Base-by-base conservation (phyloP, 37 sponge, comb jelly and placozoan species). In the Ianthella basta region DNA sequence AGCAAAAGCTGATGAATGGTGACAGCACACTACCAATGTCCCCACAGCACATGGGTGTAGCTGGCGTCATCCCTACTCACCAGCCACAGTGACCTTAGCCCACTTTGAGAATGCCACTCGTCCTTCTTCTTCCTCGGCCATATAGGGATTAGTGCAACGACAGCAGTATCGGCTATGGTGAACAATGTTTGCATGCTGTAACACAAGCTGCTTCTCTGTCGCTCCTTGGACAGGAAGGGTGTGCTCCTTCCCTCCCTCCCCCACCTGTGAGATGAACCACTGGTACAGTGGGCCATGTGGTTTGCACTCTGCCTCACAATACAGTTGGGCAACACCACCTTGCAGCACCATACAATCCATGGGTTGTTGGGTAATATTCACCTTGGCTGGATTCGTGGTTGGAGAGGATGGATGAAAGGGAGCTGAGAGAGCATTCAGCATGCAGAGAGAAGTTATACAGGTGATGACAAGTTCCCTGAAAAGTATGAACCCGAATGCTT, bases 141-240 rank as follows among this genome's bases (percentile, higher is more conserved):
- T 33, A 37, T 72, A 72, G 36, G 73, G 73, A 72, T 72, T 33
- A 21, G 73, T 72, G 16, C 21, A 37, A 20, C 73, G 73, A 40
- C 73, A 72, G 36, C 73, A 72, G 73, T 72, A 72, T 6, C 19
- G 32, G 32, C 73, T 40, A 38, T 37, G 18, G 39, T 72, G 40
- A 12, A 19, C 41, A 20, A 72, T 29, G 8, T 29, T 40, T 20
- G 36, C 36, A 8, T 20, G 20, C 38, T 72, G 13, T 13, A 72
- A 72, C 12, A 8, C 5, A 21, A 72, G 73, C 32, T 37, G 32
- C 20, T 10, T 12, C 21, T 8, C 12, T 12, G 39, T 32, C 10
- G 37, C 41, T 14, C 73, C 73, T 8, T 37, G 21, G 39, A 33
- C 21, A 34, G 73, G 73, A n/a, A n/a, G n/a, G n/a, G n/a, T n/a